Evolutionary conservation across 2,113 vertebrate species (phyloP), one percentile per base, ranked within the genome.

Genomic region (Eira barbara): DNA sequence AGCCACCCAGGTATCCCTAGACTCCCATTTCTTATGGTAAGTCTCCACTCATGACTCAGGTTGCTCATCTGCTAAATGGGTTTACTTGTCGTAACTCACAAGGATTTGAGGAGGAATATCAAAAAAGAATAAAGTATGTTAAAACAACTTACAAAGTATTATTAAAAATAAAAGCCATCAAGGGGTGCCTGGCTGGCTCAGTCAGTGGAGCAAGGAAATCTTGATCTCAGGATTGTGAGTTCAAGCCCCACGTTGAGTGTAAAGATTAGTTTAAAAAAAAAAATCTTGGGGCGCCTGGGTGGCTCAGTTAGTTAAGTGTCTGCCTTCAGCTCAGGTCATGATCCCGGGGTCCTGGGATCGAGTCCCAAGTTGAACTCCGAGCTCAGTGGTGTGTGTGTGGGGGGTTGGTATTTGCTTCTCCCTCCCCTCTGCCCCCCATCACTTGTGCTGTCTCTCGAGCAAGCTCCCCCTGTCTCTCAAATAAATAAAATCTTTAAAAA

Each of bases 61-160:
- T 85, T 61, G n/a, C 2, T 95, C 45, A 27, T 57, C 89, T 89
- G 47, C 61, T 61, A 79, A 91, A 63, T 89, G 65, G 39, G 52
- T 83, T 82, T 59, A 25, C 67, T 92, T 91, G 55, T 82, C 63
- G 29, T 61, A 59, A 93, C 21, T 86, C 78, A 76, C 42, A 91
- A 78, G 31, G 27, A 89, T 93, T 82, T 89, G 49, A 93, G 69
- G 47, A 83, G 47, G 27, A 71, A 85, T 20, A 36, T 93, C 78
- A 89, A 91, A 80, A 59, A 11, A 67, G 7, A 2, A 39, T n/a
- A 47, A 91, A 6, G 57, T 55, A 65, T 36, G 23, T 74, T 42
- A 96, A 67, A 96, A 78, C 73, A 97, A 23, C 47, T 69, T 31
- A 25, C 73, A 52, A 93, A 81, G 23, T 45, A 47, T 85, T 61